These are phyloP conservation scores for Bugula neritina DNA, from an alignment of 2,888 invertebrate species.

Conservation along the genomic window DNA sequence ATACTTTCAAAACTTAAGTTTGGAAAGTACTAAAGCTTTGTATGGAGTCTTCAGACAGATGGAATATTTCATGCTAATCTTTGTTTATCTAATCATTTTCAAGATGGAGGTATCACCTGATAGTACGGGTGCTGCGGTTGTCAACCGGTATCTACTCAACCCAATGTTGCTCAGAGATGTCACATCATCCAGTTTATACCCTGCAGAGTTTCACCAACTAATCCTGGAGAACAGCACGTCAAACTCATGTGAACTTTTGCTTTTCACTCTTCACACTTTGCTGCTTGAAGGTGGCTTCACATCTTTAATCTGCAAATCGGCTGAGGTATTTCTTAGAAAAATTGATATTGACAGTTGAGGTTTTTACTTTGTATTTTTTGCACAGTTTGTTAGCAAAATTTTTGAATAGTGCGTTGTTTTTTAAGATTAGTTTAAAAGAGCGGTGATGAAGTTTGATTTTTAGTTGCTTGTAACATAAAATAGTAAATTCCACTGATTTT, in stretches of 20 bases:
- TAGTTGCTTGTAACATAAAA: no score
- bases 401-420: not conserved
- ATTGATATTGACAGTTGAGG: no score
- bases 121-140: not conserved
- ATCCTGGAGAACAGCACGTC: not conserved
- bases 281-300: conserved; percentile 8
- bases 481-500: no score
- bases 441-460: no score
- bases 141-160: not conserved
- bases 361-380: not conserved
- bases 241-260: not conserved
- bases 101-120: not conserved
- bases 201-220: not conserved
- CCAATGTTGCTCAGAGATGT: conserved; percentile 13
- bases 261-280: not conserved
- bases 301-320: not conserved
- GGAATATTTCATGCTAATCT: no score
- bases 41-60: no score
- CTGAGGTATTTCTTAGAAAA: not conserved
- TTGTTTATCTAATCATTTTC: not conserved
- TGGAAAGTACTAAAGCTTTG: no score
- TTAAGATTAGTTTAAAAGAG: no score
- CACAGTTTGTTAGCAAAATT: not conserved
- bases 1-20: no score
- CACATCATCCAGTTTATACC: not conserved